Evolutionary conservation across 2,797 vertebrate species (phyloP).

Genomic region (Myotis findleyi): DNA sequence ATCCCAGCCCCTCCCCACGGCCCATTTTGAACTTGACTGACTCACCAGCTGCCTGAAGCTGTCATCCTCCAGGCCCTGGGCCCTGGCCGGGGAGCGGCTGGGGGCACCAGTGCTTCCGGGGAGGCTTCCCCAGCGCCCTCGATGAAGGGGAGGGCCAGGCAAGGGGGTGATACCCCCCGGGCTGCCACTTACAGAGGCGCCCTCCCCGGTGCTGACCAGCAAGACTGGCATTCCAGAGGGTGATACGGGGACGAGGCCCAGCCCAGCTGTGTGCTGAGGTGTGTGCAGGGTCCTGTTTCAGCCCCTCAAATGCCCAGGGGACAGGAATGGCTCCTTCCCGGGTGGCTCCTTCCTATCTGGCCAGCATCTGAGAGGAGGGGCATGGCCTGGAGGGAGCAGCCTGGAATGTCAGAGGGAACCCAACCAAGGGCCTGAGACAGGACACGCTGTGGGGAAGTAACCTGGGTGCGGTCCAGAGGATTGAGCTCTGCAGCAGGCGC

Average conservation of each 20-base stretch:
- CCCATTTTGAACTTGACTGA: background rate
- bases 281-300: background rate
- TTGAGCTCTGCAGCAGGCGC: background rate
- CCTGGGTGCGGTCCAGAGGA: fast-evolving
- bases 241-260: fast-evolving
- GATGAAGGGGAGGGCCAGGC: background rate
- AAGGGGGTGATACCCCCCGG: background rate
- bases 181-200: background rate
- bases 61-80: background rate
- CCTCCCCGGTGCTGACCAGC: background rate
- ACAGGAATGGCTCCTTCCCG: background rate
- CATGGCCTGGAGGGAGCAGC: no score
- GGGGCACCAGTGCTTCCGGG: background rate
- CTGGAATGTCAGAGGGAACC: background rate
- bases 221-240: background rate
- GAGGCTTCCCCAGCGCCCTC: background rate
- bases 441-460: background rate
- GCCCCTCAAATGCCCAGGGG: background rate
- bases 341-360: fast-evolving
- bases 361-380: background rate
- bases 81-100: background rate
- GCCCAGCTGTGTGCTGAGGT: no score
- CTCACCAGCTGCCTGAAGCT: no score
- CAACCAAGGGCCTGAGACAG: background rate
- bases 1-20: background rate